Conservation (phyloP, 92 coral and sea anemone species). For the Porites divaricata region DNA sequence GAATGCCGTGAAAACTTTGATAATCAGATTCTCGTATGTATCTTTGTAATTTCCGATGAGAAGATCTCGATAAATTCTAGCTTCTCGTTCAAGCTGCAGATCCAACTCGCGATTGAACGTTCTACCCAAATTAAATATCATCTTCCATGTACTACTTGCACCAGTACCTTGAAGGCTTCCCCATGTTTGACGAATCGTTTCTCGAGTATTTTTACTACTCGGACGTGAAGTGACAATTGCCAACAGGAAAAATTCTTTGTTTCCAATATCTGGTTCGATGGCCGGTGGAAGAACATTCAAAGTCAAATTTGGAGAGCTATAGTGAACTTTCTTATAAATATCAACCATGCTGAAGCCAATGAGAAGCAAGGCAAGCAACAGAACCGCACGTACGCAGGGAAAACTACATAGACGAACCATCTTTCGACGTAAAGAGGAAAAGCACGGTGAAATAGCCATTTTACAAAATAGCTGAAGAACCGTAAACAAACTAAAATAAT, state of each 20-base stretch:
- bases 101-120: not conserved
- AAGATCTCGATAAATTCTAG: not conserved
- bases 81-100: not conserved
- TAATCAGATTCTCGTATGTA: constrained; percentile 9
- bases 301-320: not conserved
- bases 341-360: not conserved
- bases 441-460: not conserved
- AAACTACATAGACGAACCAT: not conserved
- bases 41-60: constrained; percentile 14
- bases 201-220: not conserved
- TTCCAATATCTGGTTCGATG: not conserved
- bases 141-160: not conserved
- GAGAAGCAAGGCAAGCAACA: not conserved
- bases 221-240: not conserved
- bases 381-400: not conserved
- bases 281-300: not conserved
- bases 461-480: too few relatives aligned
- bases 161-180: not conserved
- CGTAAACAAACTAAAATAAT: not conserved
- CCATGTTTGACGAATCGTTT: not conserved
- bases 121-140: constrained; percentile 8
- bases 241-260: not conserved
- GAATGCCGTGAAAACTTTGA: constrained; percentile 3
- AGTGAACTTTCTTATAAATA: not conserved
- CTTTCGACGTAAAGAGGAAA: not conserved